Percentiles rank a stretch among this genome's conserved stretches.
These are phyloP conservation scores for Chloromyia formosa DNA, from an alignment of 2,888 invertebrate genomes.

Conservation along the genomic window DNA sequence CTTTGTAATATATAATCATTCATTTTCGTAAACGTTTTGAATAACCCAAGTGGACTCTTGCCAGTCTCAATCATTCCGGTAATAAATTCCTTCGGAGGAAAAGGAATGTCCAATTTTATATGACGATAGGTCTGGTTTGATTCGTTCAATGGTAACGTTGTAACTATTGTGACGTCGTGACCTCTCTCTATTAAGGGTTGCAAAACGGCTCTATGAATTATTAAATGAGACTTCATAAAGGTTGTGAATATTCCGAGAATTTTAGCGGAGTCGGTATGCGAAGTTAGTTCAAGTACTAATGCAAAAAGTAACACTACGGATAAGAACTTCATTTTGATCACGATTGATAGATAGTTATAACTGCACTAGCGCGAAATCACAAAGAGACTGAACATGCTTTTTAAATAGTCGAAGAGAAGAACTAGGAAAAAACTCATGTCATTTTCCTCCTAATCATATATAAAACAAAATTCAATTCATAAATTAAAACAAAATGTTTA, in stretches of 20 bases:
- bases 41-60: not conserved
- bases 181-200: conserved; percentile 58
- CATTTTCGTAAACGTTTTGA: not conserved
- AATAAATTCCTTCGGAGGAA: not conserved
- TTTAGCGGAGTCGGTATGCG: conserved; percentile 15
- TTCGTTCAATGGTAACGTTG: conserved; percentile 53
- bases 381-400: too few species aligned
- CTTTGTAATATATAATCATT: not conserved
- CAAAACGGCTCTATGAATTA: conserved; percentile 59
- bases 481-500: too few species aligned
- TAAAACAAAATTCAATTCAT: too few species aligned
- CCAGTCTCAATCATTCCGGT: not conserved
- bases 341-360: not conserved
- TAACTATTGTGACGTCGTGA: conserved; percentile 61
- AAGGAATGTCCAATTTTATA: conserved; percentile 24
- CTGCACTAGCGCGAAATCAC: not conserved
- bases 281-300: not conserved
- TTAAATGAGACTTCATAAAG: conserved; percentile 59
- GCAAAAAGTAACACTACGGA: not conserved
- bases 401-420: too few species aligned
- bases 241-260: conserved; percentile 61
- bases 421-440: too few species aligned
- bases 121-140: conserved; percentile 13
- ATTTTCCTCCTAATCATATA: too few species aligned
- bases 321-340: conserved; percentile 1